Percentiles rank a stretch among this genome's conserved stretches.
phyloP scores from a whole-genome alignment of 2,797 vertebrate genomes.

The Acanthurus lineatus region DNA sequence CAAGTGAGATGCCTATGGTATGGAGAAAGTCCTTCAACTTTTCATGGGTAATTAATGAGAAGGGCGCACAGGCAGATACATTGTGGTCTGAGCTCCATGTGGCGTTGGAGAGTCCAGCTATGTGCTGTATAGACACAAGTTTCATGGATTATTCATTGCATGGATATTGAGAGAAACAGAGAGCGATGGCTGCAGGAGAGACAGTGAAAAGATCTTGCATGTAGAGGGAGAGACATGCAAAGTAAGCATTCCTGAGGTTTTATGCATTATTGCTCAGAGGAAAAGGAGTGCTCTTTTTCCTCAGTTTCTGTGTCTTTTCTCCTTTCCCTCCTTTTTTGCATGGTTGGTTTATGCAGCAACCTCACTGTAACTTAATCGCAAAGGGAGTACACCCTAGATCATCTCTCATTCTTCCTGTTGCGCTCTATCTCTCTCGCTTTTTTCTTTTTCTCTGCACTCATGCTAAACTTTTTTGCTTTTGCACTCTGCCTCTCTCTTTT shows the following conservation, averaged over 20 bases:
- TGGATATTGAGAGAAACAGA: conserved; percentile 43
- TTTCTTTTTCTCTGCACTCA: not conserved
- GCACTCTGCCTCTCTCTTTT: not conserved
- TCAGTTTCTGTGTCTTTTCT: not conserved
- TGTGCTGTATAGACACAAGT: conserved; percentile 52
- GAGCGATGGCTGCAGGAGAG: conserved; percentile 23
- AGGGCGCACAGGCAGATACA: conserved; percentile 32
- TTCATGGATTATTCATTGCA: conserved; percentile 66
- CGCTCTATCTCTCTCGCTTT: not conserved
- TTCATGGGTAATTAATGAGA: conserved; percentile 73
- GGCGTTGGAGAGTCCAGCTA: conserved; percentile 40
- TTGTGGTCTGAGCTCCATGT: conserved; percentile 38
- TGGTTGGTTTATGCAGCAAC: not conserved
- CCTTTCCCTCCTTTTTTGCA: not conserved
- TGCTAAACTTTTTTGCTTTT: conserved; percentile 19
- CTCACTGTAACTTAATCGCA: conserved; percentile 57
- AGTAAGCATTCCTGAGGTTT: conserved; percentile 64
- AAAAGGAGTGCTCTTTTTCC: conserved; percentile 16
- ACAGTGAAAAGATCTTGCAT: conserved; percentile 19
- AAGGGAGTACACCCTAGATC: conserved; percentile 18
- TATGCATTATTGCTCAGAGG: conserved; percentile 40
- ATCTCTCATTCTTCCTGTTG: conserved; percentile 61
- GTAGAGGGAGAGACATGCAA: conserved; percentile 39
- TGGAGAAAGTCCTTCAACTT: conserved; percentile 48
- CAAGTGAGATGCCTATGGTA: not conserved